These are phyloP conservation scores for Trachelus troglodyta DNA, from an alignment of 2,888 invertebrate genomes.

Conservation along the genomic window DNA sequence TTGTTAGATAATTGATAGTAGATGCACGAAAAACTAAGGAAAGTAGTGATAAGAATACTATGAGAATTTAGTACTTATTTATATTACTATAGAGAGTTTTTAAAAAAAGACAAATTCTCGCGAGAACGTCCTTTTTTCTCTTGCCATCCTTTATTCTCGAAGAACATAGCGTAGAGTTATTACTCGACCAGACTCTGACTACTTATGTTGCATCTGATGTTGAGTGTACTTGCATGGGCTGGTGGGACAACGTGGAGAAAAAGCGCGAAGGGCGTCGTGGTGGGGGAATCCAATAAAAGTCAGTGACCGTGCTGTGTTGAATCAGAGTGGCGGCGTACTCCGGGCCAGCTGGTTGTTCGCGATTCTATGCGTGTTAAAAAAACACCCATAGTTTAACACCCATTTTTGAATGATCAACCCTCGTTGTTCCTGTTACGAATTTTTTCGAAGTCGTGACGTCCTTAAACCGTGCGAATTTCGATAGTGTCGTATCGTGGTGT, in stretches of 20 bases:
- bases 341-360: constrained; percentile 45
- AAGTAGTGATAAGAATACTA: not conserved
- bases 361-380: constrained; percentile 12
- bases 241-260: not conserved
- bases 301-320: constrained; percentile 59
- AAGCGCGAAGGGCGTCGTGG: constrained; percentile 33
- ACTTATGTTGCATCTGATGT: not conserved
- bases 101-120: not conserved
- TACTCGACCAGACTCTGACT: not conserved
- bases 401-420: not conserved
- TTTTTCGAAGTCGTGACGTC: not conserved
- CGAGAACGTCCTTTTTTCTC: not conserved
- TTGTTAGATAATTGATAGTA: no score
- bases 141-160: not conserved
- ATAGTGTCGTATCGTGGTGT: not conserved
- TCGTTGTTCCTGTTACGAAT: constrained; percentile 9
- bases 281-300: constrained; percentile 63
- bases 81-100: not conserved
- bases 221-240: not conserved
- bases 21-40: no score
- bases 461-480: not conserved
- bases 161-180: not conserved
- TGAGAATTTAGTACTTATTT: not conserved
- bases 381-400: not conserved
- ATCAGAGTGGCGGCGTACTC: constrained; percentile 62